Evolutionary conservation across 2,113 vertebrate genomes (phyloP), one percentile per base, ranked within the genome.

Genomic region (Lamprologus speciosus): DNA sequence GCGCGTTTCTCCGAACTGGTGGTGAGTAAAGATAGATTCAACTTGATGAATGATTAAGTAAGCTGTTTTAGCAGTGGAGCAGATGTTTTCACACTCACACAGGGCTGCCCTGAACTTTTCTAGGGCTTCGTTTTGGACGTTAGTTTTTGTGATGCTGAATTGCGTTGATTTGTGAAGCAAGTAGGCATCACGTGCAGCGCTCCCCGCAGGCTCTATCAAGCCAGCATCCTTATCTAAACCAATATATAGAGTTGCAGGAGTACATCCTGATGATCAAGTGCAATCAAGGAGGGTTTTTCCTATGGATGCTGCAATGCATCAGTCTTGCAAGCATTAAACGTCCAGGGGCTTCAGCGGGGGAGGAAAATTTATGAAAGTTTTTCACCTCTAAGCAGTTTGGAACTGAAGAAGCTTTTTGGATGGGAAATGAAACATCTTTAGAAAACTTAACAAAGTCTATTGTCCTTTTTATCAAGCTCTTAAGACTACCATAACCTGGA

Each of bases 1-100:
- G 97, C 98, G 37, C 96, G 98, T 57, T 99, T 99, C 26, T 97
- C 98, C 0, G 98, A 99, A 93, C 97, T 99, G 83, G 98, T 99
- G 98, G 98, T 99, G 93, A 98, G 98, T 98, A 90, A 55, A 81
- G 13, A 63, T 14, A 4, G 14, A 68, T 26, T 2, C 10, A 60
- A 37, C 4, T 78, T 14, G 58, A 54, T 35, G 2, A 12, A 40
- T 60, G 6, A 19, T 9, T 55, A 53, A 47, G 51, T 50, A 0
- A 10, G 13, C 8, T 50, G 26, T 78, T 40, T 68, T 23, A 42
- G 35, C 70, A 50, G 40, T 50, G 70, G 40, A 40, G 35, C 7
- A 37, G 35, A 40, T 68, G 35, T 40, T 75, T 75, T 75, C 42
- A 68, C 63, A 19, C 42, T 31, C 23, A 19, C 23, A 47, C 6